Evolutionary conservation across 2,888 invertebrate species (phyloP).

Genomic region (Pilophorus perplexus): DNA sequence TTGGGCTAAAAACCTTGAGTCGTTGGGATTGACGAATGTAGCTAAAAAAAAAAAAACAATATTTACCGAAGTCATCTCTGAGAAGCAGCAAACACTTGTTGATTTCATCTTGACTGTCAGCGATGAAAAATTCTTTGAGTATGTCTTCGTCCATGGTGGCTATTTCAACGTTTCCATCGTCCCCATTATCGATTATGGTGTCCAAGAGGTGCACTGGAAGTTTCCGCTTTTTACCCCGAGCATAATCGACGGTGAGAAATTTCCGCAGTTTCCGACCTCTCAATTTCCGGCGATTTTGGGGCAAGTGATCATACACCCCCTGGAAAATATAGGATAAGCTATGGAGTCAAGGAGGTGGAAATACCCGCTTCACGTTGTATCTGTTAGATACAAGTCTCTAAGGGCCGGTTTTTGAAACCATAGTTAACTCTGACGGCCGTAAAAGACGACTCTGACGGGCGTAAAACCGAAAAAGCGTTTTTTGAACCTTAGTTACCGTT

Average conservation of each 20-base stretch:
- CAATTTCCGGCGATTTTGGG: conserved; percentile 17
- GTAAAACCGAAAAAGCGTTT: too few species aligned
- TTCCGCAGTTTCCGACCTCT: conserved; percentile 12
- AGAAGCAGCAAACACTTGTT: conserved; percentile 18
- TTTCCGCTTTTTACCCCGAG: conserved; percentile 30
- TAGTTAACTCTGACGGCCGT: too few species aligned
- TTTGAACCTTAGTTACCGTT: too few species aligned
- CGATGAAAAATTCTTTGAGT: not conserved
- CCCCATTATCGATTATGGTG: not conserved
- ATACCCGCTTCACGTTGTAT: too few species aligned
- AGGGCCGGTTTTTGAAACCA: too few species aligned
- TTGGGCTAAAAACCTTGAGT: too few species aligned
- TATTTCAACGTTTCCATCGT: not conserved
- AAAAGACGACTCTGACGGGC: too few species aligned
- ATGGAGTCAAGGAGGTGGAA: not conserved
- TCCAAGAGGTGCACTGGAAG: conserved; percentile 25
- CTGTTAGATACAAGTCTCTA: too few species aligned
- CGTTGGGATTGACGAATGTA: too few species aligned
- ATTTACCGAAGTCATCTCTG: conserved; percentile 23
- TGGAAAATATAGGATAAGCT: not conserved
- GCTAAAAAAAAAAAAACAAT: too few species aligned
- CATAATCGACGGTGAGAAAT: conserved; percentile 28
- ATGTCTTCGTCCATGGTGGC: conserved; percentile 11
- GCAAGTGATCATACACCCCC: conserved; percentile 28
- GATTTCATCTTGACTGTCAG: conserved; percentile 25